A percentile compares a stretch with the other conserved stretches of the same genome.
phyloP scores from a whole-genome alignment of 1,140 invertebrate genomes.

The Manduca sexta region DNA sequence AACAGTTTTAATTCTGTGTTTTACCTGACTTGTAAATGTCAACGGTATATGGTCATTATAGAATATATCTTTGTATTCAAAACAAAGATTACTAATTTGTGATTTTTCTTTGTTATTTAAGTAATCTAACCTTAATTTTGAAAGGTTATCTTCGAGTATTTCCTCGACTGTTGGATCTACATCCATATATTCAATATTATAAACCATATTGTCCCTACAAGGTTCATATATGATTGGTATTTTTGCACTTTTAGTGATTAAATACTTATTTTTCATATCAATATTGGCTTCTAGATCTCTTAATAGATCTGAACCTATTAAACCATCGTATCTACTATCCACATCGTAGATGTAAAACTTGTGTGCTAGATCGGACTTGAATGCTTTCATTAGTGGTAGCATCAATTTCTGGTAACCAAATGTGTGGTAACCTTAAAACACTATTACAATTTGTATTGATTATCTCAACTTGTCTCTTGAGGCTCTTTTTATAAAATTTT shows the following conservation, averaged over 20 bases:
- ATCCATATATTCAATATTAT: constrained; percentile 6
- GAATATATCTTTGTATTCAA: constrained; percentile 28
- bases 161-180: constrained; percentile 5
- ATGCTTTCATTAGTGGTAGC: no score
- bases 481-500: background rate
- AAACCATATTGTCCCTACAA: background rate
- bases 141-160: constrained; percentile 23
- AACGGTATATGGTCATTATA: constrained; percentile 21
- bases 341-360: constrained; percentile 22
- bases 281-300: background rate
- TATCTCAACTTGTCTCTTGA: constrained; percentile 1
- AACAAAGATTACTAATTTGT: constrained; percentile 14
- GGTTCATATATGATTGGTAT: no score
- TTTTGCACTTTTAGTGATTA: background rate
- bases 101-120: constrained; percentile 21
- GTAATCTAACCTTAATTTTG: constrained; percentile 21
- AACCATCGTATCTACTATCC: background rate
- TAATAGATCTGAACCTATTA: background rate
- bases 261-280: background rate
- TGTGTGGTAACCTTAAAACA: no score
- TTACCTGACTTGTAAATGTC: constrained; percentile 12
- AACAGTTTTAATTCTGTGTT: constrained; percentile 3
- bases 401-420: no score
- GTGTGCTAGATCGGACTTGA: no score
- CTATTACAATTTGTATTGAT: background rate